A percentile compares a stretch with the other conserved stretches of the same genome.
These are phyloP conservation scores for Macrotrachela quadricornifera DNA, from an alignment of 1,140 invertebrate species.

Conservation along the genomic window DNA sequence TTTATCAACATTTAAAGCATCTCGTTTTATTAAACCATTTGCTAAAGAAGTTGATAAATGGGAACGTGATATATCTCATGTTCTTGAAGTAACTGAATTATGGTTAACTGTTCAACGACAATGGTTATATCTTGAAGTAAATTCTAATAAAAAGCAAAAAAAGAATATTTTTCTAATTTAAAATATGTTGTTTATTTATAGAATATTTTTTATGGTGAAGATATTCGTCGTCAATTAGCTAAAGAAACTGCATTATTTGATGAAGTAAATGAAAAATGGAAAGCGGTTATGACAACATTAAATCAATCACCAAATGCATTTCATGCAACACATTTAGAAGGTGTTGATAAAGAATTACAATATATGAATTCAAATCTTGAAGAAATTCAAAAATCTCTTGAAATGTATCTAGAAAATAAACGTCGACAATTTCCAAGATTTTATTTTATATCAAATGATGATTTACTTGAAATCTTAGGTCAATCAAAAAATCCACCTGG, in stretches of 20 bases:
- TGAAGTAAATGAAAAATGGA: constrained; percentile 27
- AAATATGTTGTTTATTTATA: constrained; percentile 15
- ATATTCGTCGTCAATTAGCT: constrained; percentile 30
- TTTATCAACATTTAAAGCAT: constrained; percentile 58
- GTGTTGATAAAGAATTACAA: constrained; percentile 21
- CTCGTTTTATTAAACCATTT: constrained; percentile 60
- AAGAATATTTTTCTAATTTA: too few relatives aligned
- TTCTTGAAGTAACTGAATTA: constrained; percentile 53
- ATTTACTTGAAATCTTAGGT: constrained; percentile 30
- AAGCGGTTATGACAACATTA: constrained; percentile 24
- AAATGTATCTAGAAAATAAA: constrained; percentile 32
- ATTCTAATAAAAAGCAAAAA: too few relatives aligned
- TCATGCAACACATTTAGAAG: constrained; percentile 23
- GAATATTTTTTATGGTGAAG: constrained; percentile 32
- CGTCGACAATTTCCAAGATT: constrained; percentile 31
- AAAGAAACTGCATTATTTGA: constrained; percentile 30
- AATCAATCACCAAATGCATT: constrained; percentile 26
- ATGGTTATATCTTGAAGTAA: constrained; percentile 60
- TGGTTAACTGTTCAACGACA: constrained; percentile 50
- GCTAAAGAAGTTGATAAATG: constrained; percentile 52
- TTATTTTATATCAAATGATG: constrained; percentile 32
- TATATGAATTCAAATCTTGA: constrained; percentile 29
- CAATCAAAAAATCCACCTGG: constrained; percentile 30
- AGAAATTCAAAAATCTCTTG: constrained; percentile 31
- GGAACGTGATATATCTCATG: constrained; percentile 52